phyloP scores from a whole-genome alignment of 2,797 vertebrate species.

The Rallus crepitans region DNA sequence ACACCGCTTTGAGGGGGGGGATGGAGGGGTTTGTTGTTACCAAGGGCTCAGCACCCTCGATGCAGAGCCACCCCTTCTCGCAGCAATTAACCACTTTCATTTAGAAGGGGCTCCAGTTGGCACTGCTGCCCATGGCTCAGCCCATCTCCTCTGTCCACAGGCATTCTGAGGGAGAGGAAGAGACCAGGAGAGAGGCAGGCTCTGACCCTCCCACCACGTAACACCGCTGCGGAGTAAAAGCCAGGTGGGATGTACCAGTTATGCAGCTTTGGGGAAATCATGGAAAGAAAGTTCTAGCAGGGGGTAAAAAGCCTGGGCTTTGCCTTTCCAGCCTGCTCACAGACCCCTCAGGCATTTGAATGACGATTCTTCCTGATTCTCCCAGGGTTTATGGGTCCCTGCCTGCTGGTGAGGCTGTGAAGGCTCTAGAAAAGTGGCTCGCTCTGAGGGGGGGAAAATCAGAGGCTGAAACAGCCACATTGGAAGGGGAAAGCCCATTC shows the following conservation, averaged over 20 bases:
- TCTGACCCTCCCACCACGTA: not conserved
- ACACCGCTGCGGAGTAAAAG: fast-evolving
- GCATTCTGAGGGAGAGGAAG: slow-evolving; percentile 52
- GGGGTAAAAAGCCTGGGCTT: not conserved
- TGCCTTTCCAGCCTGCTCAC: not conserved
- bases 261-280: not conserved
- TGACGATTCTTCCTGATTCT: not conserved
- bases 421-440: not conserved
- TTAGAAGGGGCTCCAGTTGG: not conserved
- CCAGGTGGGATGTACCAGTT: not conserved
- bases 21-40: not conserved
- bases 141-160: slow-evolving; percentile 15
- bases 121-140: not conserved
- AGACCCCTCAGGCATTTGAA: not conserved
- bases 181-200: not conserved
- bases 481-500: not conserved
- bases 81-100: not conserved
- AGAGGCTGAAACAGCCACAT: not conserved
- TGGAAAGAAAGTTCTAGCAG: not conserved
- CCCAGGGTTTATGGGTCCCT: not conserved
- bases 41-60: not conserved
- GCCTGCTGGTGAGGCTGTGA: not conserved
- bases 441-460: not conserved
- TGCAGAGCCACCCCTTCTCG: not conserved
- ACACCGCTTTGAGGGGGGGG: not conserved